phyloP scores from a whole-genome alignment of 1,140 invertebrate species.

The Formica exsecta region DNA sequence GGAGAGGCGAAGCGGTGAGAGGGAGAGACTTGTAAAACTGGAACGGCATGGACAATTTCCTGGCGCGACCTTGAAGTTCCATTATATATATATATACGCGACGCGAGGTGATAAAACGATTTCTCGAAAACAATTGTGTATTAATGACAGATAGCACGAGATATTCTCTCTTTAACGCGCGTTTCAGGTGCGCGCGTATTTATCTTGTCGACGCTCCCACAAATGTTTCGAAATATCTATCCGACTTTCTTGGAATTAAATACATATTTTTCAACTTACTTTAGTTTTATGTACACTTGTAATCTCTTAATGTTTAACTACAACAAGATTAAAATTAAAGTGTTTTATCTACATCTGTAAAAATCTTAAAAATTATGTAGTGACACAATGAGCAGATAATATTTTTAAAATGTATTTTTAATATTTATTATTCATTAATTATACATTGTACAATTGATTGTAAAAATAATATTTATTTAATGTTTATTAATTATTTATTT shows the following conservation, averaged over 20 bases:
- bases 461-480: too few relatives aligned
- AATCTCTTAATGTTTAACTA: background rate
- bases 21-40: slow-evolving; percentile 50
- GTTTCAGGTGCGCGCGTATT: background rate
- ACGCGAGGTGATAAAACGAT: slow-evolving; percentile 18
- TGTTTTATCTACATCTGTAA: too few relatives aligned
- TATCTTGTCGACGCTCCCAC: background rate
- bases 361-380: too few relatives aligned
- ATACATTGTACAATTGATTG: too few relatives aligned
- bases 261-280: background rate
- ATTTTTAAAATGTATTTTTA: too few relatives aligned
- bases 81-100: background rate
- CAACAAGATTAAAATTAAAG: too few relatives aligned
- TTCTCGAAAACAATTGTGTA: background rate
- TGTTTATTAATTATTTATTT: too few relatives aligned
- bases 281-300: background rate
- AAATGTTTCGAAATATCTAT: background rate
- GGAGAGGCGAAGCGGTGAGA: background rate
- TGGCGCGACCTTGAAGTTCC: slow-evolving; percentile 54
- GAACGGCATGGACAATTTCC: slow-evolving; percentile 48
- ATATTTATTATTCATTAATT: too few relatives aligned
- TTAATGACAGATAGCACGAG: background rate
- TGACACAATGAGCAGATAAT: too few relatives aligned
- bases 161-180: too few relatives aligned
- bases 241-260: background rate